Base-by-base conservation (phyloP, 2,888 invertebrate genomes). In the Andrena trimmerana region DNA sequence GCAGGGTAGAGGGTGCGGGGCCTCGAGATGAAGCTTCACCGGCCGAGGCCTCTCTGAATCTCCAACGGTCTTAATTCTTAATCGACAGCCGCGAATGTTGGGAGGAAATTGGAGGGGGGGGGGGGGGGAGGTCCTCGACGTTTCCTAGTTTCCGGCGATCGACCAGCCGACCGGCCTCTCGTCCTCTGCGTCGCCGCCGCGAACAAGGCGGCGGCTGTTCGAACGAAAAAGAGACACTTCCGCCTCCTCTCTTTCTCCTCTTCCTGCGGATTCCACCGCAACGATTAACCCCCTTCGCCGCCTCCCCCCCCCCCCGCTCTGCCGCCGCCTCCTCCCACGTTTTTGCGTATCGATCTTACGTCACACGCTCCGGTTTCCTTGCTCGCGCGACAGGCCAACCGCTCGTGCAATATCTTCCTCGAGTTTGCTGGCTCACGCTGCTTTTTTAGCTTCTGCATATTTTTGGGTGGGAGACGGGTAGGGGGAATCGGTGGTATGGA, bases 241-340 rank as follows among this genome's bases (percentile, higher is more conserved):
- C 79, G 68, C 59, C 65, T 79, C 65, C 65, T 76, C 59, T 76
- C 76, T 76, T 52, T 65, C 76, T 75, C 76, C 54, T 69, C 62
- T 50, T 68, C 78, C 48, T 13, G 63, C 62, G 60, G 33, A 68
- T 63, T 63, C 69, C 57, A 75, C 48, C 73, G 52, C 73, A 52
- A 31, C 36, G 33, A 67, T 73, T 36, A n/a, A 16, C 33, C 16
- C 33, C 52, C 31, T 20, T 6, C 33, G 24, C 50, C 29, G 29
- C 20, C 20, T 0, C 20, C 0, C 20, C 20, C 20, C 20, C 20
- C 54, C n/a, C 27, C 31, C 50, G 4, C 42, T 42, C 42, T 42
- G 42, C 16, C 16, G 42, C 16, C 33, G n/a, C 50, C 29, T 31
- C 54, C n/a, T 24, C 31, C 50, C 29, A 29, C 54, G 74, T 74